Evolutionary conservation across 2,797 vertebrate genomes (phyloP).

Genomic region (Chiroxiphia lanceolata): DNA sequence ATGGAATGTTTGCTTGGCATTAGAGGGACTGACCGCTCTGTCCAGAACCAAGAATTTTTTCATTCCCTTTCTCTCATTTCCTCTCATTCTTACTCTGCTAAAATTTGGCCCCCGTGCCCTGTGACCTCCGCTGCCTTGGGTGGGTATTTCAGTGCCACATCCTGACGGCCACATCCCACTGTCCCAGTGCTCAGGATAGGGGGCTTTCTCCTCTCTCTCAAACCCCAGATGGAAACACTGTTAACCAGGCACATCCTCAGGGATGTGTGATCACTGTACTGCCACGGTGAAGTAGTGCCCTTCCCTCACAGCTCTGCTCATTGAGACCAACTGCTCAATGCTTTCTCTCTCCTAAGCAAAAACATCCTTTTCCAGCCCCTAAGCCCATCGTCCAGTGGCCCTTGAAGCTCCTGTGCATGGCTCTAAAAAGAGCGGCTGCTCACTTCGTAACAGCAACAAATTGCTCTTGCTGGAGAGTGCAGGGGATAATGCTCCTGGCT

Average conservation of each 20-base stretch:
- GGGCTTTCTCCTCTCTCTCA: neutral
- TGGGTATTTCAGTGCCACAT: neutral
- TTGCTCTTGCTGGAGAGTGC: fast-evolving
- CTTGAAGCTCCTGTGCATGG: fast-evolving
- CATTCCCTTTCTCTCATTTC: neutral
- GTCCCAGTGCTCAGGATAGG: neutral
- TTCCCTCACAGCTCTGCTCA: neutral
- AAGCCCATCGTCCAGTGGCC: neutral
- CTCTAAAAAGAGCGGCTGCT: neutral
- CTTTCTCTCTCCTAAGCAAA: neutral
- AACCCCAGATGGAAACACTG: neutral
- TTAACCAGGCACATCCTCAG: neutral
- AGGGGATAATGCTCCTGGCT: neutral
- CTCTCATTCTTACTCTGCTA: neutral
- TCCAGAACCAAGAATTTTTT: neutral
- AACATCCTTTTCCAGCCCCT: neutral
- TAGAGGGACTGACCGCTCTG: neutral
- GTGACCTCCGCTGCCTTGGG: neutral
- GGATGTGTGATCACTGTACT: too few species aligned
- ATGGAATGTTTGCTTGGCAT: neutral
- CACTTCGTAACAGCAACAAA: neutral
- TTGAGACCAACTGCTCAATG: neutral
- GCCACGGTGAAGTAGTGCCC: neutral
- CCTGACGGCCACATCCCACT: neutral
- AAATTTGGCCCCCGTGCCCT: neutral